Conservation (phyloP, 2,888 invertebrate genomes). For the Neoitamus cyanurus region DNA sequence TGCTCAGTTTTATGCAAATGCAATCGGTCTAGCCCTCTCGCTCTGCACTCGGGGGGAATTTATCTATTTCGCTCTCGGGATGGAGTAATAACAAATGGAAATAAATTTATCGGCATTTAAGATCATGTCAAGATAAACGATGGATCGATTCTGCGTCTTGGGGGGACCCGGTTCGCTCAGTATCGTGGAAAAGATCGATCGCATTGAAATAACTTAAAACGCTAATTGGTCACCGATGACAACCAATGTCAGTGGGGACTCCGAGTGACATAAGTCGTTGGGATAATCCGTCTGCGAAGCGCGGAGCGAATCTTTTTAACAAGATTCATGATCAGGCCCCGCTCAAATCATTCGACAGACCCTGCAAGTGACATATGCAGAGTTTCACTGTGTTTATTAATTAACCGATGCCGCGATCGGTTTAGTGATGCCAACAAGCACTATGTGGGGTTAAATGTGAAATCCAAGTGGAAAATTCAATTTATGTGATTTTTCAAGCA, state of each 20-base stretch:
- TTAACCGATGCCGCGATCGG: not conserved
- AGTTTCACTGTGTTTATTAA: slow-evolving; percentile 22
- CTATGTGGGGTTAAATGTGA: not conserved
- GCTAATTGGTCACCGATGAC: slow-evolving; percentile 50
- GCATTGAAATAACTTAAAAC: slow-evolving; percentile 50
- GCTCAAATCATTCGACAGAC: not conserved
- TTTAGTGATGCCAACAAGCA: not conserved
- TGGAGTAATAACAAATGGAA: slow-evolving; percentile 50
- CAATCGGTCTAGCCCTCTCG: not conserved
- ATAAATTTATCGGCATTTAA: slow-evolving; percentile 57
- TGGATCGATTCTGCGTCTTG: slow-evolving; percentile 55
- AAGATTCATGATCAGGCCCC: slow-evolving; percentile 1
- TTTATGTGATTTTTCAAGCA: not conserved
- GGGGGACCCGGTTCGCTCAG: not conserved
- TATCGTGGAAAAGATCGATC: slow-evolving; percentile 35
- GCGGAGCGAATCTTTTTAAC: slow-evolving; percentile 35
- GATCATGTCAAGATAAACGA: slow-evolving; percentile 61
- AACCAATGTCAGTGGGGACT: slow-evolving; percentile 46
- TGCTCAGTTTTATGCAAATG: slow-evolving; percentile 40
- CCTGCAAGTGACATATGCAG: slow-evolving; percentile 6
- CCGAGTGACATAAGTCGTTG: slow-evolving; percentile 47
- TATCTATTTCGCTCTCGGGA: slow-evolving; percentile 29
- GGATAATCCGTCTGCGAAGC: slow-evolving; percentile 36
- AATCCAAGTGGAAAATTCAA: not conserved
- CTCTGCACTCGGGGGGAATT: not conserved